Percentiles rank a stretch among this genome's conserved stretches.
phyloP scores from a whole-genome alignment of 2,797 vertebrate species.

The Momotus momota region DNA sequence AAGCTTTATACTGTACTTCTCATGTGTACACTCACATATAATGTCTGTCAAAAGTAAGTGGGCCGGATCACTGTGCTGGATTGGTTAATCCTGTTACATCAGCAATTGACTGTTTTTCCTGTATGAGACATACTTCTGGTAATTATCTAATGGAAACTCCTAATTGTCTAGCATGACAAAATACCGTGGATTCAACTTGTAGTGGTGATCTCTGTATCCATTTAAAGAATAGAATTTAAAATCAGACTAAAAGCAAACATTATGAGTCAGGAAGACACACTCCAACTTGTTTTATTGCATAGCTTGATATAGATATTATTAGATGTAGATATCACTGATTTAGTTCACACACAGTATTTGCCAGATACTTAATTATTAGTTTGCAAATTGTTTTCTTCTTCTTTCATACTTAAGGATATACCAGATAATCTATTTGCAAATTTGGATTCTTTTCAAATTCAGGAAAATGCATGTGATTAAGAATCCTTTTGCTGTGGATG shows the following conservation, averaged over 20 bases:
- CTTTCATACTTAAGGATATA: slow-evolving; percentile 24
- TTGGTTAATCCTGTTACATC: slow-evolving; percentile 81
- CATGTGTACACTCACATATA: slow-evolving; percentile 77
- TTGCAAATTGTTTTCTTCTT: slow-evolving; percentile 64
- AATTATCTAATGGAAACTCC: slow-evolving; percentile 83
- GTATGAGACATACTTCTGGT: slow-evolving; percentile 82
- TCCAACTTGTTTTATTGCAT: slow-evolving; percentile 58
- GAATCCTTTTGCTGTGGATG: not conserved
- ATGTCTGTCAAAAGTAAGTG: slow-evolving; percentile 76
- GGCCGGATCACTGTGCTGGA: slow-evolving; percentile 76
- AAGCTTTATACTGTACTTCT: slow-evolving; percentile 83
- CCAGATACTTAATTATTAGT: slow-evolving; percentile 65
- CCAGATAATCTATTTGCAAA: slow-evolving; percentile 40
- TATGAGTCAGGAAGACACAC: slow-evolving; percentile 58
- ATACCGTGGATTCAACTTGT: slow-evolving; percentile 60
- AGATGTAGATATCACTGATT: slow-evolving; percentile 13
- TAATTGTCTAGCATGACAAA: slow-evolving; percentile 76
- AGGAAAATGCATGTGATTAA: slow-evolving; percentile 39
- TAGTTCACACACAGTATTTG: slow-evolving; percentile 55
- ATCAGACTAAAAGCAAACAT: slow-evolving; percentile 56
- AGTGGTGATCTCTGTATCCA: slow-evolving; percentile 63
- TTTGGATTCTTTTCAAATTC: slow-evolving; percentile 48
- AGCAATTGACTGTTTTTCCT: slow-evolving; percentile 82
- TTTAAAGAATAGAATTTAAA: slow-evolving; percentile 65
- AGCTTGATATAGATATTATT: slow-evolving; percentile 23